Conservation (phyloP, 2,113 vertebrate genomes). For the Chinchilla lanigera region DNA sequence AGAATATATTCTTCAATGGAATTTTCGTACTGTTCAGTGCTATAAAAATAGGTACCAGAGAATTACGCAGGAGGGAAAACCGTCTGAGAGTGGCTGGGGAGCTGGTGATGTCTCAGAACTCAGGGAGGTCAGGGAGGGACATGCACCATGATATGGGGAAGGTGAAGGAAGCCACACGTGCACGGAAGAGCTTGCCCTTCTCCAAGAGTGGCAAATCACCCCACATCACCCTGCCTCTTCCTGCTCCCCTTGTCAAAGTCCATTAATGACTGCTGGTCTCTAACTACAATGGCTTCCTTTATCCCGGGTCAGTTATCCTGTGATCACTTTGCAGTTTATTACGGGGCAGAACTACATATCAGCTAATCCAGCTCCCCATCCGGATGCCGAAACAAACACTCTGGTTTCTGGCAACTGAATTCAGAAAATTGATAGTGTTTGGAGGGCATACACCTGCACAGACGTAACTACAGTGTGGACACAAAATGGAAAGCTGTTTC, state of each 20-base stretch:
- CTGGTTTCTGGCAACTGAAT: not conserved
- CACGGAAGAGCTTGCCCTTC: not conserved
- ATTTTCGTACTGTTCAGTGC: not conserved
- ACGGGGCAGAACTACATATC: not conserved
- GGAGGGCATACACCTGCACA: not conserved
- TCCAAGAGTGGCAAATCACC: not conserved
- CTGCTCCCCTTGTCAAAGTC: not conserved
- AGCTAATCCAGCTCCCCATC: not conserved
- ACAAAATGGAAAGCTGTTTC: not conserved
- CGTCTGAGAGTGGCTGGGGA: not conserved
- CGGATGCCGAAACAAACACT: not conserved
- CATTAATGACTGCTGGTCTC: not conserved
- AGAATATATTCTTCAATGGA: not conserved
- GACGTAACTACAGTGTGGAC: not conserved
- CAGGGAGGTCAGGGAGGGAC: not conserved
- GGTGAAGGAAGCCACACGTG: not conserved
- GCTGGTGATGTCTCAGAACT: not conserved
- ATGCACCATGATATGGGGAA: fast-evolving
- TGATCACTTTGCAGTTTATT: not conserved
- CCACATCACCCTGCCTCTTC: not conserved
- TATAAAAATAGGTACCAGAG: not conserved
- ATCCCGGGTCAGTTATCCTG: not conserved
- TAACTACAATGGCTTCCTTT: not conserved
- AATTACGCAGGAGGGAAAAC: not conserved
- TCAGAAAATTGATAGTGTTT: not conserved